These are phyloP conservation scores for Lepidocyrtinus sp. DNA, from an alignment of 2,888 invertebrate genomes.

Conservation along the genomic window DNA sequence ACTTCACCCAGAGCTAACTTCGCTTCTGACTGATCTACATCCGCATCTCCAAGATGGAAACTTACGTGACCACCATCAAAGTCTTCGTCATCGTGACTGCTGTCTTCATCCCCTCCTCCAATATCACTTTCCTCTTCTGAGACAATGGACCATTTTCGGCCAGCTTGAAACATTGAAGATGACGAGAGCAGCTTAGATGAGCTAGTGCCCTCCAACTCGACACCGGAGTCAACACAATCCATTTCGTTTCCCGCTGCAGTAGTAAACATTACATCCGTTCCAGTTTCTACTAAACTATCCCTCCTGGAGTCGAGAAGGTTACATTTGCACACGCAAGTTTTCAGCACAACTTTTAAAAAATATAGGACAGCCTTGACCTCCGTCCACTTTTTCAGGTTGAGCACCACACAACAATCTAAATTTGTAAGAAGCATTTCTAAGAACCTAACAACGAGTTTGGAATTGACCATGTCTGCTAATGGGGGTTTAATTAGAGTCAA, in stretches of 20 bases:
- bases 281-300: slow-evolving; percentile 35
- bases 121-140: slow-evolving; percentile 43
- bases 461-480: slow-evolving; percentile 43
- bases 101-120: slow-evolving; percentile 18
- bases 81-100: slow-evolving; percentile 37
- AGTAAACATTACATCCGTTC: slow-evolving; percentile 31
- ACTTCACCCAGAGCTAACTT: slow-evolving; percentile 35
- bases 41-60: slow-evolving; percentile 45
- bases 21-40: slow-evolving; percentile 49
- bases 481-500: slow-evolving; percentile 33
- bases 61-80: slow-evolving; percentile 29
- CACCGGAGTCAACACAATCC: slow-evolving; percentile 36
- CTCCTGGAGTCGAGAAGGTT: slow-evolving; percentile 15
- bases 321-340: slow-evolving; percentile 38
- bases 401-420: slow-evolving; percentile 39
- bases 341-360: slow-evolving; percentile 37
- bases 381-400: slow-evolving; percentile 49
- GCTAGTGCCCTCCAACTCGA: slow-evolving; percentile 28
- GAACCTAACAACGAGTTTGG: slow-evolving; percentile 28
- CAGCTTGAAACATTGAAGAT: slow-evolving; percentile 19
- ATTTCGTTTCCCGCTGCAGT: slow-evolving; percentile 17
- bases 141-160: slow-evolving; percentile 42
- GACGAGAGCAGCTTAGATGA: slow-evolving; percentile 14
- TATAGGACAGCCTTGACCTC: slow-evolving; percentile 42
- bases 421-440: slow-evolving; percentile 33